A percentile compares a stretch with the other conserved stretches of the same genome.
Evolutionary conservation across 2,888 invertebrate genomes (phyloP).

Genomic region (Hyles lineata): DNA sequence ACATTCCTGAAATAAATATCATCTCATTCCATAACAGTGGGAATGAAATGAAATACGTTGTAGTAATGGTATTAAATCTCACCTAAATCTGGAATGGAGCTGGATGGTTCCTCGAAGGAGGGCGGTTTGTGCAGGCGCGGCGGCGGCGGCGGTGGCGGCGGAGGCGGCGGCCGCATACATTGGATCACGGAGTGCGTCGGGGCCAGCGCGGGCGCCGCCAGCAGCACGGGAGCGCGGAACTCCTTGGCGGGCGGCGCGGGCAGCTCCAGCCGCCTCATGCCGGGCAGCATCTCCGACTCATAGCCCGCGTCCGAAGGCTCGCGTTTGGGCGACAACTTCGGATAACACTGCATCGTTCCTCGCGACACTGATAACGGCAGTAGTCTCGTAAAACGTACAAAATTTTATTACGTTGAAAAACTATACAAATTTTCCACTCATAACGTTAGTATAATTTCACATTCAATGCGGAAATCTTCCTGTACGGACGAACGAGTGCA

Average conservation of each 20-base stretch:
- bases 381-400: constrained; percentile 46
- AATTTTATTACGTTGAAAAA: constrained; percentile 41
- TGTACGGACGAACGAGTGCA: constrained; percentile 60
- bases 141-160: constrained; percentile 81
- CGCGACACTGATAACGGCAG: constrained; percentile 43
- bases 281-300: constrained; percentile 70
- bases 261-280: constrained; percentile 72
- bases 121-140: constrained; percentile 81
- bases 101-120: constrained; percentile 91
- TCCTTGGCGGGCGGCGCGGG: constrained; percentile 80
- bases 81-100: constrained; percentile 95
- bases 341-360: constrained; percentile 79
- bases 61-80: constrained; percentile 66
- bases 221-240: constrained; percentile 77
- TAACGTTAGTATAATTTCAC: constrained; percentile 51
- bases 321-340: constrained; percentile 75
- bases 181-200: constrained; percentile 79
- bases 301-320: constrained; percentile 72
- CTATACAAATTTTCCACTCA: constrained; percentile 52
- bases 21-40: background rate
- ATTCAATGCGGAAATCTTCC: constrained; percentile 59
- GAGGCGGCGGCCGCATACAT: constrained; percentile 81
- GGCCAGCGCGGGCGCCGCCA: constrained; percentile 65
- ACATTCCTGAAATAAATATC: too few species aligned
- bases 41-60: background rate